Conservation (phyloP, 2,888 invertebrate genomes). For the Lissocephala sabroskyi region DNA sequence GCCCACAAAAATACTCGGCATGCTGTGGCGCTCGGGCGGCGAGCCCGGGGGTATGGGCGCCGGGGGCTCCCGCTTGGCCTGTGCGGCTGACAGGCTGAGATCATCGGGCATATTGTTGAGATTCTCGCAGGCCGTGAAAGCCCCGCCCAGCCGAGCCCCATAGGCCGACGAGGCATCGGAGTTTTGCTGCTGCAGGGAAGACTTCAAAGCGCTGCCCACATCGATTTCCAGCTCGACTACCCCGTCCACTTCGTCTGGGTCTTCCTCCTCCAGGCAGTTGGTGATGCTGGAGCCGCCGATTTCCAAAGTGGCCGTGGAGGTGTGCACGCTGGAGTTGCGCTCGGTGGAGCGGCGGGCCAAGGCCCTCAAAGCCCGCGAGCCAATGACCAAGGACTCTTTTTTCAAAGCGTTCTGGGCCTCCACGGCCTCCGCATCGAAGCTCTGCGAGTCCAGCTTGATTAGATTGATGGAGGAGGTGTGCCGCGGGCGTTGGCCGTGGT, state of each 20-base stretch:
- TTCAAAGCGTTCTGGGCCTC: constrained; percentile 37
- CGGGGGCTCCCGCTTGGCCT: neutral
- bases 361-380: constrained; percentile 67
- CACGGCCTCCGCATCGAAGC: constrained; percentile 31
- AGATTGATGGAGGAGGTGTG: constrained; percentile 67
- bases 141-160: constrained; percentile 74
- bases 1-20: constrained; percentile 78
- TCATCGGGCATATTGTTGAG: constrained; percentile 73
- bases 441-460: constrained; percentile 59
- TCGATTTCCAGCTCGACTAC: neutral
- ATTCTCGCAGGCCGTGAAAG: constrained; percentile 80
- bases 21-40: constrained; percentile 76
- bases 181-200: constrained; percentile 72
- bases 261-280: constrained; percentile 38
- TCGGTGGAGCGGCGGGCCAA: constrained; percentile 63
- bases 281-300: constrained; percentile 50
- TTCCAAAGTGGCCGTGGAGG: constrained; percentile 73
- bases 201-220: neutral
- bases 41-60: constrained; percentile 29
- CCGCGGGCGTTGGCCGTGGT: constrained; percentile 68
- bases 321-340: constrained; percentile 70
- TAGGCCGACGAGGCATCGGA: constrained; percentile 77
- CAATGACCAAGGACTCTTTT: constrained; percentile 69
- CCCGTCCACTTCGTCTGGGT: constrained; percentile 2
- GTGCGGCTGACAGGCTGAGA: constrained; percentile 73